These are phyloP conservation scores for Delia radicum DNA, from an alignment of 1,140 invertebrate species.

Conservation along the genomic window DNA sequence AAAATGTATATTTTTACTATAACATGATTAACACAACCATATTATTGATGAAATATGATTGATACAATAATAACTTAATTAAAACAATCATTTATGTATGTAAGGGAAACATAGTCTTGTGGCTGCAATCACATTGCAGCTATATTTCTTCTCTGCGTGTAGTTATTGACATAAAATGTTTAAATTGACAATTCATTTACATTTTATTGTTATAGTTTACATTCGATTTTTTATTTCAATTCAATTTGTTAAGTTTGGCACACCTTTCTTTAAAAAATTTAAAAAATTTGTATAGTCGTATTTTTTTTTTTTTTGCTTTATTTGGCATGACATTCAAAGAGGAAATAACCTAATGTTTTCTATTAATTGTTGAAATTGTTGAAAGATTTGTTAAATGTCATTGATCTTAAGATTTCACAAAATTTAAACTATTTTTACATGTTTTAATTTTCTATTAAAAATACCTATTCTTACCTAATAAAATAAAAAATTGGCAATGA, in stretches of 20 bases:
- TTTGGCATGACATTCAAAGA: background rate
- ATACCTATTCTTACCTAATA: background rate
- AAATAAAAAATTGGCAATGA: background rate
- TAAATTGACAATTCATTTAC: background rate
- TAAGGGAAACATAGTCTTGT: too few relatives aligned
- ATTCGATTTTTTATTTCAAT: background rate
- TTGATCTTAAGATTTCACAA: background rate
- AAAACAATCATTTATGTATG: background rate
- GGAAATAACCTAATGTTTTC: constrained; percentile 1
- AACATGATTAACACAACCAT: too few relatives aligned
- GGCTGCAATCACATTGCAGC: too few relatives aligned
- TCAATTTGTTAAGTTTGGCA: background rate
- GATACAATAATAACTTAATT: background rate
- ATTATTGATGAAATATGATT: too few relatives aligned
- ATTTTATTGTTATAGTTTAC: background rate
- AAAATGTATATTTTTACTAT: too few relatives aligned
- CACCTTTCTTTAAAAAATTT: background rate
- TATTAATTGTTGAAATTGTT: constrained; percentile 2
- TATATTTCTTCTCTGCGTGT: too few relatives aligned
- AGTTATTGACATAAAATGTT: background rate
- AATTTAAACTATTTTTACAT: background rate
- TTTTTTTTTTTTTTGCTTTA: background rate
- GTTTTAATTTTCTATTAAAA: background rate
- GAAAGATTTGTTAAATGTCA: constrained; percentile 1
- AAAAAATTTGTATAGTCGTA: background rate